These are phyloP conservation scores for Asarcornis scutulata DNA, from an alignment of 2,113 vertebrate genomes.

Conservation along the genomic window DNA sequence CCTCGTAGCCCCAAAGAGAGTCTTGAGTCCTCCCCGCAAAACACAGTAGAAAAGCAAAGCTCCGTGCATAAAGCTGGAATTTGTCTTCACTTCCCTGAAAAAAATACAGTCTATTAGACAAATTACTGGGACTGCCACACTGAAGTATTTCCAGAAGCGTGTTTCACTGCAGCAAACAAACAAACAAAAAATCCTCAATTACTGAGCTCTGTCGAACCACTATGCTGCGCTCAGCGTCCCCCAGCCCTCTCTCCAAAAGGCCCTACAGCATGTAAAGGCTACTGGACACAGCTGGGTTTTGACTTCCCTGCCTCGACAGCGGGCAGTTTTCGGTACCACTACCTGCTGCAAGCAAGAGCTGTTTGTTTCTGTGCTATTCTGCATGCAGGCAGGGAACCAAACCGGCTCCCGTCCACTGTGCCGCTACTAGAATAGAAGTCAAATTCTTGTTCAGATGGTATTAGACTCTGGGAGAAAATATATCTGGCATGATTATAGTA, in stretches of 20 bases:
- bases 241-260: not conserved
- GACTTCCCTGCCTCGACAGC: not conserved
- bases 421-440: not conserved
- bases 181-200: accelerated
- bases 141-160: not conserved
- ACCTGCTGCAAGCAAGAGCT: not conserved
- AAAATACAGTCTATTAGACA: not conserved
- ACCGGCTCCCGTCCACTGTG: not conserved
- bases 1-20: not conserved
- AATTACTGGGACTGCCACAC: not conserved
- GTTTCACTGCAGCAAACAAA: not conserved
- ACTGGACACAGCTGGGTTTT: not conserved
- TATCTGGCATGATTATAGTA: not conserved
- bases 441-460: not conserved
- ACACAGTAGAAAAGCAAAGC: not conserved
- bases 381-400: not conserved
- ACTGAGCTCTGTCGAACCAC: not conserved
- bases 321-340: not conserved
- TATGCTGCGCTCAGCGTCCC: not conserved
- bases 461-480: not conserved
- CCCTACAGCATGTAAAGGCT: not conserved
- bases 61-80: not conserved
- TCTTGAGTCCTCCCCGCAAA: not conserved
- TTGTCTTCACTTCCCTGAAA: not conserved
- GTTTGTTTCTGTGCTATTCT: not conserved